Base-by-base conservation (phyloP, 2,797 vertebrate genomes). In the Nothura maculosa region DNA sequence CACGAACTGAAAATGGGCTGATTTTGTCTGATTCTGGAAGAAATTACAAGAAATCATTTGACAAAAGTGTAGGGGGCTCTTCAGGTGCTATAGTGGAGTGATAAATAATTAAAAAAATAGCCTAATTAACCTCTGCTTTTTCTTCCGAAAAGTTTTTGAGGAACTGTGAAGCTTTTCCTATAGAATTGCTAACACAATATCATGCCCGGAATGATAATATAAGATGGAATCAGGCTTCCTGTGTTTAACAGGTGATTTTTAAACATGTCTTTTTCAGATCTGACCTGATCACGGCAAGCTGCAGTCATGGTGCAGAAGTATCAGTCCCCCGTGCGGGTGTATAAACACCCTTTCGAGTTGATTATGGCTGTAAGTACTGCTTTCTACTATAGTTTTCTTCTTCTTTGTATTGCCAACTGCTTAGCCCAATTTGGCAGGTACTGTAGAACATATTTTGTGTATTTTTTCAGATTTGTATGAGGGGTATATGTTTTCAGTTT, bases 291-390 rank as follows among this genome's bases (percentile, higher is more conserved):
- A 87, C 27, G 20, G 60, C 57, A 10, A 55, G 60, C 79, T 64
- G 74, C 97, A 97, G 83, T 94, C 89, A 99, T 99, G 99, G 99
- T 99, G 96, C 99, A 99, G 94, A 98, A 99, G 91, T 99, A 99
- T 97, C 99, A 99, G 90, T 99, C 99, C 27, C 99, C 99, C 0
- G 99, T 99, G 7, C 96, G 99, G 98, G 98, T 99, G 95, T 99
- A 99, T 96, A 99, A 99, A 79, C 97, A 98, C 88, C 98, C 99
- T 18, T 99, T 99, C 97, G 99, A 99, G 92, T 92, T 99, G 58
- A 98, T 99, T 91, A 99, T 99, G 99, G 98, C 98, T 92, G 99
- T 99, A 97, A 99, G 99, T 99, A 97, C 95, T 48, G 12, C 22
- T 84, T 94, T 89, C 78, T 78, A 25, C 43, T 89, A 12, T 24